Percentiles rank a stretch among this genome's conserved stretches.
Evolutionary conservation across 2,888 invertebrate species (phyloP).

Genomic region (Beris chalybata): DNA sequence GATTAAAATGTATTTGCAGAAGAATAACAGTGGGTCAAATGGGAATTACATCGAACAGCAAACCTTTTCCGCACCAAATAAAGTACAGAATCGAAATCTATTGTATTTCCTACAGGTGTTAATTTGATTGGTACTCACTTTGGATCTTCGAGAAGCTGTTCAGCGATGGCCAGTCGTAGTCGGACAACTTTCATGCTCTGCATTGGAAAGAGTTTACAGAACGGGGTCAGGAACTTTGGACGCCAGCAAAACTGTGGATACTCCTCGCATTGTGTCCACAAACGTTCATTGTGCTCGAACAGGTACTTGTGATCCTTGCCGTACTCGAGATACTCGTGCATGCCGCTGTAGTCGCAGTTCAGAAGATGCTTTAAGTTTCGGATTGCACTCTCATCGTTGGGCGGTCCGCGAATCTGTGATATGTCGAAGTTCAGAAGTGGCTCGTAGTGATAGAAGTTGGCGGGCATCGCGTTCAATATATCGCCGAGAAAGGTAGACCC

Average conservation of each 20-base stretch:
- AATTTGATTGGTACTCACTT: slow-evolving; percentile 59
- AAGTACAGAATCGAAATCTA: no score
- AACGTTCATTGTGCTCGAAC: slow-evolving; percentile 80
- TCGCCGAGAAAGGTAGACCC: slow-evolving; percentile 90
- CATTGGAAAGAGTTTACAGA: slow-evolving; percentile 83
- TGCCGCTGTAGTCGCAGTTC: slow-evolving; percentile 73
- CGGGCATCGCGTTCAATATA: slow-evolving; percentile 79
- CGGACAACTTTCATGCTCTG: slow-evolving; percentile 88
- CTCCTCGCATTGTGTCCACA: slow-evolving; percentile 78
- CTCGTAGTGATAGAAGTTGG: slow-evolving; percentile 88
- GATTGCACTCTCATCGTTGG: slow-evolving; percentile 69
- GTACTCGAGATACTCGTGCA: slow-evolving; percentile 76
- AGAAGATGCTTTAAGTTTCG: slow-evolving; percentile 71
- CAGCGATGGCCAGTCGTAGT: slow-evolving; percentile 71
- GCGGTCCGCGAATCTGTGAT: slow-evolving; percentile 76
- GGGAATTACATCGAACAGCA: no score
- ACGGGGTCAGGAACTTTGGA: slow-evolving; percentile 71
- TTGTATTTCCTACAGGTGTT: no score
- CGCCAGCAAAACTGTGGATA: slow-evolving; percentile 70
- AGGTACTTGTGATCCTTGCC: slow-evolving; percentile 77
- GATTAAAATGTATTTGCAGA: no score
- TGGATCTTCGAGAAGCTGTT: slow-evolving; percentile 70
- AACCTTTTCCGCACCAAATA: no score
- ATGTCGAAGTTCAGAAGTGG: slow-evolving; percentile 82
- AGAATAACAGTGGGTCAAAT: no score